A percentile compares a stretch with the other conserved stretches of the same genome.
phyloP scores from a whole-genome alignment of 2,113 vertebrate species.

The Oophaga pumilio region DNA sequence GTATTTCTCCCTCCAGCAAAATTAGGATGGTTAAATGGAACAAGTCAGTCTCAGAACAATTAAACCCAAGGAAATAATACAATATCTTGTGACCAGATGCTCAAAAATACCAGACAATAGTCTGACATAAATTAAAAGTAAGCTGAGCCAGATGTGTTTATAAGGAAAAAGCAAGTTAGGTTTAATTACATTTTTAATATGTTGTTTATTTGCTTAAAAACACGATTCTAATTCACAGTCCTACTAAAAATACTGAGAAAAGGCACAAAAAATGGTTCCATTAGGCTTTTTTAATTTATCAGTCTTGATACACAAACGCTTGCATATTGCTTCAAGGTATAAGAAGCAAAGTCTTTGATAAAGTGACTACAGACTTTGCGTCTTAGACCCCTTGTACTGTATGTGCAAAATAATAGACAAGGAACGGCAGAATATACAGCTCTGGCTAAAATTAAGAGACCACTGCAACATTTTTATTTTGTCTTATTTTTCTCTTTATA shows the following conservation, averaged over 20 bases:
- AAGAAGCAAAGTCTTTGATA: too few species aligned
- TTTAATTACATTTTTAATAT: constrained; percentile 41
- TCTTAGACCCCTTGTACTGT: too few species aligned
- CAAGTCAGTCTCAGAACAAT: constrained; percentile 21
- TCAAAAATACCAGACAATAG: constrained; percentile 47
- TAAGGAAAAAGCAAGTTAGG: constrained; percentile 1
- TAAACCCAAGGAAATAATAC: constrained; percentile 50
- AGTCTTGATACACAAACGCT: background rate
- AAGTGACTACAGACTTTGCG: too few species aligned
- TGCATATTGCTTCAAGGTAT: background rate
- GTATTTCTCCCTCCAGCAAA: constrained; percentile 16
- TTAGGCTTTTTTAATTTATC: background rate
- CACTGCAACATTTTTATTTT: too few species aligned
- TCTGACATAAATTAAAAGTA: constrained; percentile 28
- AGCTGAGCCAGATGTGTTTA: constrained; percentile 38
- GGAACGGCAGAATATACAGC: too few species aligned
- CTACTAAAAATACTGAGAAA: background rate
- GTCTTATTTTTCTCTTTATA: too few species aligned
- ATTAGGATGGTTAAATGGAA: constrained; percentile 1
- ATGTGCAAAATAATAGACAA: too few species aligned
- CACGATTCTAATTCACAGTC: background rate
- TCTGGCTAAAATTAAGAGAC: too few species aligned
- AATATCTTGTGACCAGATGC: constrained; percentile 35
- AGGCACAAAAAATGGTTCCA: background rate
- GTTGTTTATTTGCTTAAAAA: constrained; percentile 14